These are phyloP conservation scores for Drosophila nebulosa DNA, from an alignment of 1,140 invertebrate genomes.

Conservation along the genomic window DNA sequence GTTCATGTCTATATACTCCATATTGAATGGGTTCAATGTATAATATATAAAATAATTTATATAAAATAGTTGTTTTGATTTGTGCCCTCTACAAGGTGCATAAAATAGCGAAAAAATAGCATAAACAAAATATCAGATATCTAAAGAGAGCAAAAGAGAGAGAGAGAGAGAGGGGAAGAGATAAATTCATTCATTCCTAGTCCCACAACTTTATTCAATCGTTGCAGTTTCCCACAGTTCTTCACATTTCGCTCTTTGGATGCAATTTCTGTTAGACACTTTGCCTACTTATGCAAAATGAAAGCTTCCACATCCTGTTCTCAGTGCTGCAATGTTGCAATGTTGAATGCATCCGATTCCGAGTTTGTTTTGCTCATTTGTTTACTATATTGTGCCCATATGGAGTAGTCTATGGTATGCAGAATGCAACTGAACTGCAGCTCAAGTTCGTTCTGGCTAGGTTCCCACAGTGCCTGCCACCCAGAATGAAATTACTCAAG, in stretches of 20 bases:
- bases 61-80: too few relatives aligned
- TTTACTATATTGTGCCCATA: constrained; percentile 13
- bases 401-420: background rate
- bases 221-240: background rate
- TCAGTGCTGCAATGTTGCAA: too few relatives aligned
- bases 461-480: constrained; percentile 3
- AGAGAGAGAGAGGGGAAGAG: too few relatives aligned
- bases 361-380: constrained; percentile 6
- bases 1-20: too few relatives aligned
- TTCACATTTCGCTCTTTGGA: background rate
- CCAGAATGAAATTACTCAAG: background rate
- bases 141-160: too few relatives aligned
- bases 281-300: constrained; percentile 23
- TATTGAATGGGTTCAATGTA: too few relatives aligned
- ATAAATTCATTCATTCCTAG: too few relatives aligned
- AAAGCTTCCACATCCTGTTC: constrained; percentile 40
- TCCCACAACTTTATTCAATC: background rate
- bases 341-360: constrained; percentile 32
- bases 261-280: background rate
- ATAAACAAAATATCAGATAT: too few relatives aligned
- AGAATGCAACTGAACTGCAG: background rate
- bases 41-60: too few relatives aligned
- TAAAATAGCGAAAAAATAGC: too few relatives aligned
- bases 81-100: too few relatives aligned
- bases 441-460: background rate